phyloP scores from a whole-genome alignment of 2,113 vertebrate genomes.

The Triplophysa rosa region DNA sequence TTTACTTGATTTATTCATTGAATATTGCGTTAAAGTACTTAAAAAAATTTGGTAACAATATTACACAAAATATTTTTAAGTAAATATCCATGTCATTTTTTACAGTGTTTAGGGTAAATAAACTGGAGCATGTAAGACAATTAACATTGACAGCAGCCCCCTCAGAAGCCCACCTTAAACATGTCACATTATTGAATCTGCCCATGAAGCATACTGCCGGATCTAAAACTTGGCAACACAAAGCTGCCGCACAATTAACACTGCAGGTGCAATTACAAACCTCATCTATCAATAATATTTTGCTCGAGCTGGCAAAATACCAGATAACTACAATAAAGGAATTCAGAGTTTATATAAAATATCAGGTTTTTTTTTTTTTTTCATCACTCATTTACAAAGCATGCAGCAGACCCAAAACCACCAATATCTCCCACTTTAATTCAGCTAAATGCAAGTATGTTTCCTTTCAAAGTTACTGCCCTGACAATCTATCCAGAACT shows the following conservation, averaged over 20 bases:
- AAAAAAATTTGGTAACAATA: too few species aligned
- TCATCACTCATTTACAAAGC: not conserved
- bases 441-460: conserved; percentile 41
- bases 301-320: not conserved
- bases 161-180: not conserved
- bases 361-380: not conserved
- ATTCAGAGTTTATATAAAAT: not conserved
- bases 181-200: conserved; percentile 13
- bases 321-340: not conserved
- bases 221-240: not conserved
- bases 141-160: not conserved
- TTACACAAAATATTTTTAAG: too few species aligned
- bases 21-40: too few species aligned
- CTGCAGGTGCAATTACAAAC: conserved; percentile 8
- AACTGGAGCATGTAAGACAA: not conserved
- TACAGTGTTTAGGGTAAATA: not conserved
- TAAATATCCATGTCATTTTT: too few species aligned
- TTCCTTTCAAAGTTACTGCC: conserved; percentile 30
- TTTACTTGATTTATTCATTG: too few species aligned
- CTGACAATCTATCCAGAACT: conserved; percentile 14
- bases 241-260: not conserved
- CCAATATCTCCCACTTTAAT: conserved; percentile 36
- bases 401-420: conserved; percentile 25
- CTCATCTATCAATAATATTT: conserved; percentile 2
- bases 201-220: not conserved